Conservation (phyloP, 2,888 invertebrate genomes). For the Leucoma salicis region DNA sequence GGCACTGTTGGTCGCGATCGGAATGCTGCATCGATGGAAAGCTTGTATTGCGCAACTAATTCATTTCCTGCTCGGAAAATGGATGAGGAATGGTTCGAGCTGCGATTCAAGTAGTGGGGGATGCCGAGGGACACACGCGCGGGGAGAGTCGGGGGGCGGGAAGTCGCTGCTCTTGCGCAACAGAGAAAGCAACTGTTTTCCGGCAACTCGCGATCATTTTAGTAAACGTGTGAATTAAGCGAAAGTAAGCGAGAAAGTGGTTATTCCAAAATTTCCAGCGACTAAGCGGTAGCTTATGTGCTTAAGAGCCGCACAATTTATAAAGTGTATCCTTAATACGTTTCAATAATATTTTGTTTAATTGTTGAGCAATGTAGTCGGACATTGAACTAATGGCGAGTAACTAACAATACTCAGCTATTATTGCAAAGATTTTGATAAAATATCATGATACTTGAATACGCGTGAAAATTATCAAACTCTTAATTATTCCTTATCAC, state of each 20-base stretch:
- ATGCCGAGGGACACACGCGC: conserved; percentile 20
- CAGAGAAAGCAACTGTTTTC: conserved; percentile 74
- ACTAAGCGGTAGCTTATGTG: neutral
- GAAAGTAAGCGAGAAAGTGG: conserved; percentile 74
- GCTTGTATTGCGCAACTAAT: conserved; percentile 56
- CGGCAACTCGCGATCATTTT: conserved; percentile 76
- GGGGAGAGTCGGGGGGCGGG: conserved; percentile 49
- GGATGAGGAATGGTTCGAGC: conserved; percentile 64
- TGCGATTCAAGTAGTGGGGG: conserved; percentile 21
- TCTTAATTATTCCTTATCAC: too few relatives aligned
- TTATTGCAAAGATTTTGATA: too few relatives aligned
- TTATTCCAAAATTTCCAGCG: conserved; percentile 25
- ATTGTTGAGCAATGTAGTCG: too few relatives aligned
- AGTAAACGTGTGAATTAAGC: conserved; percentile 79
- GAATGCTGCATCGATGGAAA: conserved; percentile 60
- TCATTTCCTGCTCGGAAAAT: conserved; percentile 72
- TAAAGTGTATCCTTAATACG: too few relatives aligned
- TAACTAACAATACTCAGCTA: too few relatives aligned
- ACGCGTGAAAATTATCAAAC: too few relatives aligned
- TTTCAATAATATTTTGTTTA: too few relatives aligned
- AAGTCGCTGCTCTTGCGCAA: conserved; percentile 73
- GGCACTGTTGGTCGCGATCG: conserved; percentile 29
- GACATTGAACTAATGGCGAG: too few relatives aligned
- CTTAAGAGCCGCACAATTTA: neutral
- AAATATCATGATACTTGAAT: too few relatives aligned